phyloP scores from a whole-genome alignment of 2,797 vertebrate genomes.

The Crypturellus tataupa region DNA sequence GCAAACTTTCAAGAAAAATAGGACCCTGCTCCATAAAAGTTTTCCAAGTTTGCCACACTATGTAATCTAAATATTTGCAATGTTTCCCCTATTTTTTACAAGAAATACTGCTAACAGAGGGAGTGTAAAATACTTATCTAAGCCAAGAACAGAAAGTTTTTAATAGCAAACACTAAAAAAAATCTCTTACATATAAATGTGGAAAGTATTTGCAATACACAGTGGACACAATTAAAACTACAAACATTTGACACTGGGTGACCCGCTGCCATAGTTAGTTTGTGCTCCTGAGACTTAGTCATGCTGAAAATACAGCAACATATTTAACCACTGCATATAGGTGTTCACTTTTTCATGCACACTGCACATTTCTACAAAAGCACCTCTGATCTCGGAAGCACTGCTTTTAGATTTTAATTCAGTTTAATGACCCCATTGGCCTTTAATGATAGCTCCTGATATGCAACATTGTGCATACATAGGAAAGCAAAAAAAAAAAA shows the following conservation, averaged over 20 bases:
- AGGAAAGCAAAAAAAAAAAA: background rate
- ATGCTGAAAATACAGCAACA: background rate
- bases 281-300: background rate
- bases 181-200: background rate
- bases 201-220: constrained; percentile 18
- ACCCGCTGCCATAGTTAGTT: background rate
- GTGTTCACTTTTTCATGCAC: background rate
- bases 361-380: background rate
- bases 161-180: background rate
- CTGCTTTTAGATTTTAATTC: background rate
- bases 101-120: background rate
- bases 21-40: background rate
- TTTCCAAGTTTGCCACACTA: background rate
- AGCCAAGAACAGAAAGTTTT: constrained; percentile 26
- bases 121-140: background rate
- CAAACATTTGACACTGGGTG: background rate
- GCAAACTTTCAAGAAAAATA: constrained; percentile 7
- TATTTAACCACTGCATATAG: background rate
- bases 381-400: background rate
- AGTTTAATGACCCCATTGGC: background rate
- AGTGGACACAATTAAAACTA: constrained; percentile 25
- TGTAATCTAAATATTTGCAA: background rate
- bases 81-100: background rate
- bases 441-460: background rate
- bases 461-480: background rate